A percentile compares a stretch with the other conserved stretches of the same genome.
These are phyloP conservation scores for Orthosia cruda DNA, from an alignment of 2,888 invertebrate species.

Conservation along the genomic window DNA sequence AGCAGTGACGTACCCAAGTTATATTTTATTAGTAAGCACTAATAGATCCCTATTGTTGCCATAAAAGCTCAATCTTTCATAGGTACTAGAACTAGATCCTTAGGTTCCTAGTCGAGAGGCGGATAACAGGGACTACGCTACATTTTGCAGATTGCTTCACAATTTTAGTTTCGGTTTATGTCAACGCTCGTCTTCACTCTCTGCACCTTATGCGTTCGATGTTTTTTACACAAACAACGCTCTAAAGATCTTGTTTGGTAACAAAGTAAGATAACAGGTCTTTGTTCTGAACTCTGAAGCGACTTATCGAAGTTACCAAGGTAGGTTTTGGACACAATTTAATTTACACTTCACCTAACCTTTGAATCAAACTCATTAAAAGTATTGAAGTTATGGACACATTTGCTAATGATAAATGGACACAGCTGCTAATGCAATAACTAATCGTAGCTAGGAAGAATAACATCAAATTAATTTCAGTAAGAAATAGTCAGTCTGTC, in stretches of 20 bases:
- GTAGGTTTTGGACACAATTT: slow-evolving; percentile 1
- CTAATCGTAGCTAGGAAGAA: too few relatives aligned
- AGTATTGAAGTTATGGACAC: background rate
- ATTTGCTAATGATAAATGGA: background rate
- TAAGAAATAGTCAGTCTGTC: background rate
- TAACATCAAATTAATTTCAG: background rate
- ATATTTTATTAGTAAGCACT: background rate
- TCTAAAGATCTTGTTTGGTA: slow-evolving; percentile 45
- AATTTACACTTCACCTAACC: background rate
- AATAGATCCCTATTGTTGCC: background rate
- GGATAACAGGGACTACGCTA: background rate
- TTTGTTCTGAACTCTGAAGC: slow-evolving; percentile 20
- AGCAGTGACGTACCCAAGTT: background rate
- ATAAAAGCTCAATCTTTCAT: background rate
- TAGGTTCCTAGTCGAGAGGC: background rate
- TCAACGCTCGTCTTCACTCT: background rate
- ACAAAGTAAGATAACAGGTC: slow-evolving; percentile 41
- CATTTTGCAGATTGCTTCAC: background rate
- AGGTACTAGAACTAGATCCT: background rate
- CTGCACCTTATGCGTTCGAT: slow-evolving; percentile 32
- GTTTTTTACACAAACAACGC: slow-evolving; percentile 48
- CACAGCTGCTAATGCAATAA: too few relatives aligned
- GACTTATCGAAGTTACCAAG: slow-evolving; percentile 7
- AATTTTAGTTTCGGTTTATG: slow-evolving; percentile 4
- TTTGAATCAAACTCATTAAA: background rate